Conservation (phyloP, 2,797 vertebrate species). For the Borostomias antarcticus region DNA sequence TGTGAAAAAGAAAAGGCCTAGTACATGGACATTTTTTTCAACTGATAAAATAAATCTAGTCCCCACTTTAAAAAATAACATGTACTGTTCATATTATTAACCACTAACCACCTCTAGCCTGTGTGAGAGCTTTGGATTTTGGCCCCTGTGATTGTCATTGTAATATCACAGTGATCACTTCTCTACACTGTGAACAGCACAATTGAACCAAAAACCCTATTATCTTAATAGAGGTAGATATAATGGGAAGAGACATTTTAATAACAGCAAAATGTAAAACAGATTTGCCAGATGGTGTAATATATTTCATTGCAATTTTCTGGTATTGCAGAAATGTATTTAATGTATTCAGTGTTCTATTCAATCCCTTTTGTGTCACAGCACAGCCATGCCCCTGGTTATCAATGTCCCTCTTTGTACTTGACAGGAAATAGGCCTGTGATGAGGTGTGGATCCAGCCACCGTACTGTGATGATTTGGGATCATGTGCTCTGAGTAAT, state of each 20-base stretch:
- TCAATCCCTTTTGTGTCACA: not conserved
- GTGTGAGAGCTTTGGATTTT: constrained; percentile 11
- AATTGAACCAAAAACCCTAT: not conserved
- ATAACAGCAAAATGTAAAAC: not conserved
- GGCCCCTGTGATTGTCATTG: not conserved
- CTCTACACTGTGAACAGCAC: not conserved
- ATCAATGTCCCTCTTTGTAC: no score
- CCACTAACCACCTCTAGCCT: not conserved
- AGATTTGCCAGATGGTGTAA: not conserved
- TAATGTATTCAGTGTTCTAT: not conserved
- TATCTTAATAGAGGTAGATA: not conserved
- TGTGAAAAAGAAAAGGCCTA: not conserved
- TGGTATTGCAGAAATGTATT: not conserved
- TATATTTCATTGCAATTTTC: not conserved
- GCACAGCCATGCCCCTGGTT: not conserved
- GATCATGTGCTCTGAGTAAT: no score
- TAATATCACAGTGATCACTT: not conserved
- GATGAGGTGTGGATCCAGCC: no score
- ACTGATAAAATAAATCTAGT: not conserved
- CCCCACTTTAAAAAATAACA: not conserved
- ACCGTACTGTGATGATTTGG: not conserved
- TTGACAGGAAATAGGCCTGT: no score
- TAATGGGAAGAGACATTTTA: not conserved
- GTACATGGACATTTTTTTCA: not conserved
- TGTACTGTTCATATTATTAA: constrained; percentile 4